These are phyloP conservation scores for Leptodactylus fuscus DNA, from an alignment of 2,113 vertebrate genomes.

Conservation along the genomic window DNA sequence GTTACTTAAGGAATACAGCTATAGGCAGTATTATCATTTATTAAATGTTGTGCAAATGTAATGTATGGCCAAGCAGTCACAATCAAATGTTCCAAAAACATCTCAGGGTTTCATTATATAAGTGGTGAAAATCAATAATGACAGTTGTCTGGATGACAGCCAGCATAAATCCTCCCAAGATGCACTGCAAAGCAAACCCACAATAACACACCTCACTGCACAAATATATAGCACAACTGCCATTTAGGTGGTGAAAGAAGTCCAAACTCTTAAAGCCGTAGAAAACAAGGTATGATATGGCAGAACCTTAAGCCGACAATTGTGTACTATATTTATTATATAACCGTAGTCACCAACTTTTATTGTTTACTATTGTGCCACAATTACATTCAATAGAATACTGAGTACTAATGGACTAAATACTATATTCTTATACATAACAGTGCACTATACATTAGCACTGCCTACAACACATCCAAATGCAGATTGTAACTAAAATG, in stretches of 20 bases:
- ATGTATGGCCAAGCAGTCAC: neutral
- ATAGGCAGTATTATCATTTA: neutral
- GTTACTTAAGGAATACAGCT: neutral
- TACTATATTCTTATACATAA: too few relatives aligned
- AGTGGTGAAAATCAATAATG: conserved; percentile 4
- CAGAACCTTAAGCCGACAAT: neutral
- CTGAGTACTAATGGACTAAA: too few relatives aligned
- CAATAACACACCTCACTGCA: neutral
- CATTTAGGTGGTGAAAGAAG: neutral
- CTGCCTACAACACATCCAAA: too few relatives aligned
- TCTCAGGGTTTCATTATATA: neutral
- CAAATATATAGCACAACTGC: conserved; percentile 3
- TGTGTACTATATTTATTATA: too few relatives aligned
- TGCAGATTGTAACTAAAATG: too few relatives aligned
- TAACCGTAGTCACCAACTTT: too few relatives aligned
- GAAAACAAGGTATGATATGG: neutral
- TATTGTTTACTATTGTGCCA: too few relatives aligned
- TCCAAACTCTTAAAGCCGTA: neutral
- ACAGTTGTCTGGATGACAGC: conserved; percentile 1
- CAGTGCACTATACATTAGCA: too few relatives aligned
- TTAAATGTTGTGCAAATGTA: neutral
- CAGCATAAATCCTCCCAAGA: neutral
- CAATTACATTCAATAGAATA: too few relatives aligned
- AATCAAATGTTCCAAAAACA: neutral
- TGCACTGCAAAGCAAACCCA: neutral